Base-by-base conservation (phyloP, 2,888 invertebrate species). In the Pimpla rufipes region DNA sequence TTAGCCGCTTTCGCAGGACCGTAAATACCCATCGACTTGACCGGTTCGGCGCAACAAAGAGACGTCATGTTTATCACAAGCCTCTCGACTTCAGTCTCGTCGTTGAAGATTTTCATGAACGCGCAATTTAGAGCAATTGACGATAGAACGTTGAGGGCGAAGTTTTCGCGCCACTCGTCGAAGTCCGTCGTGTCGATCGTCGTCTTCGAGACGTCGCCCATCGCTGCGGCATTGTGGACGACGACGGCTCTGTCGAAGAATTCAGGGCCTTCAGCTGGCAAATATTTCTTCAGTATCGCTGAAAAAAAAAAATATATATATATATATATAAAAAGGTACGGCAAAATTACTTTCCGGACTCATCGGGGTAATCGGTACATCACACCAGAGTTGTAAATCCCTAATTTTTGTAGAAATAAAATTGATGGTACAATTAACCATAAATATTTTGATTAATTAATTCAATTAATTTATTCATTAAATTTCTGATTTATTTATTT, bases 1-100 rank as follows among this genome's bases (percentile, higher is more conserved):
- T 98, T 94, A 0, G 98, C 97, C 0, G 98, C 98, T 94, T 99
- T 98, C 0, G 96, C 97, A 59, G 96, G 94, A 90, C 98, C 97
- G 91, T 99, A 99, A 91, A 97, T 96, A 0, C 96, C 96, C 95
- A 97, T 95, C 13, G 97, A 96, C 81, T 96, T 95, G 93, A 97
- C 96, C 0, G 98, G 97, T 90, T 96, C 94, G 11, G 97, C 94
- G 1, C 96, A 98, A 89, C 96, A 96, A 68, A 98, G 93, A 0
- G 98, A 98, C 10, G 98, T 97, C 1, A 98, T 96, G 91, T 99
- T 98, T 2, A 98, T 95, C n/a, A 97, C 94, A 47, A 94, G 88
- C 85, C 95, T 94, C 62, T 94, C 79, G 16, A 87, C 82, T 23
- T 87, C 87, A 35, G 85, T 83, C 80, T 94, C 94, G 2, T 94